Evolutionary conservation across 2,113 vertebrate genomes (phyloP).

Genomic region (Chloebia gouldiae): DNA sequence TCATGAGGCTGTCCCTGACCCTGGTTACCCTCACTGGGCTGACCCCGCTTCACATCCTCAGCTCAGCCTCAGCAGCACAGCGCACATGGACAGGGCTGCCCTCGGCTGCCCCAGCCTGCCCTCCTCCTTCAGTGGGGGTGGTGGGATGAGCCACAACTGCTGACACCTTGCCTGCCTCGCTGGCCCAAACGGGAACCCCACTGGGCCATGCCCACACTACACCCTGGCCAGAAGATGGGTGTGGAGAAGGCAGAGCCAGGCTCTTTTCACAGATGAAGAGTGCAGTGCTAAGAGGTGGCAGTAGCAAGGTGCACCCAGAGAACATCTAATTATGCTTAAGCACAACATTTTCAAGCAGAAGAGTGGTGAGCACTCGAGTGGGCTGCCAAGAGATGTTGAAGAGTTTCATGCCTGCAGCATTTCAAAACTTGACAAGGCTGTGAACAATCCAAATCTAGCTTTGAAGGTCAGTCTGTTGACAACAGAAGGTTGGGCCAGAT

Average conservation of each 20-base stretch:
- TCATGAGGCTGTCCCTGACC: neutral
- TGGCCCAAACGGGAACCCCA: rapidly evolving
- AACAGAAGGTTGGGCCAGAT: neutral
- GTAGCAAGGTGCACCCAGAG: neutral
- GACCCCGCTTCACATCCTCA: rapidly evolving
- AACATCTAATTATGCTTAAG: rapidly evolving
- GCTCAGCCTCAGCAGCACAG: neutral
- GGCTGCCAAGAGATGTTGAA: neutral
- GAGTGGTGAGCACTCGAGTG: neutral
- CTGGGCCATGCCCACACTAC: rapidly evolving
- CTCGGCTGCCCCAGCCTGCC: rapidly evolving
- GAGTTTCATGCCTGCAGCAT: neutral
- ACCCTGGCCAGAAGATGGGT: too few species aligned
- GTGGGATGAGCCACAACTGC: neutral
- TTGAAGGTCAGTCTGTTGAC: neutral
- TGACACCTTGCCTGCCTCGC: neutral
- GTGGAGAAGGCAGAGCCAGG: neutral
- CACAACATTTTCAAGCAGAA: neutral
- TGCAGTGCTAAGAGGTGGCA: neutral
- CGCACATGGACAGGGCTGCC: rapidly evolving
- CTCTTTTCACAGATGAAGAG: neutral
- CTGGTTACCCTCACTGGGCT: rapidly evolving
- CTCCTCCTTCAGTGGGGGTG: neutral
- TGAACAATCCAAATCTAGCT: neutral
- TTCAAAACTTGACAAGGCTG: neutral